Conservation (phyloP, 2,888 invertebrate genomes). For the Brassicogethes aeneus region DNA sequence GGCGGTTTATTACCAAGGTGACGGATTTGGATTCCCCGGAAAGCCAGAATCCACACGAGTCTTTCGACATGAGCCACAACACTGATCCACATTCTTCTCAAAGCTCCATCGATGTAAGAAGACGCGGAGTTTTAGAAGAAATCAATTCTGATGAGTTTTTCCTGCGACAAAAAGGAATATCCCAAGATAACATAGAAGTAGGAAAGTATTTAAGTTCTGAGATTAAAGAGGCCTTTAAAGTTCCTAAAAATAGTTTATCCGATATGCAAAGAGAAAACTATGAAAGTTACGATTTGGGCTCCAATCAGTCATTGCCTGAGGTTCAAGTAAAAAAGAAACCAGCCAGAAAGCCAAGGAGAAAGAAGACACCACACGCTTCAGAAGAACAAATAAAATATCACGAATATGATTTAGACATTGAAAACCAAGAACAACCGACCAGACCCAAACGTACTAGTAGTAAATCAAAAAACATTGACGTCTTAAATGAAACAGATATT, state of each 20-base stretch:
- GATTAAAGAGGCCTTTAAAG: slow-evolving; percentile 69
- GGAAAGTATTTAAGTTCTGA: slow-evolving; percentile 70
- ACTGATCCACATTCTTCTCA: slow-evolving; percentile 47
- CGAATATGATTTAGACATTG: slow-evolving; percentile 30
- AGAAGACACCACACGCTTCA: slow-evolving; percentile 39
- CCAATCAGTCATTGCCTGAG: slow-evolving; percentile 37
- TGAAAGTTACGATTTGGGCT: slow-evolving; percentile 22
- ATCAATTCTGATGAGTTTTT: slow-evolving; percentile 84
- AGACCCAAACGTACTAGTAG: slow-evolving; percentile 50
- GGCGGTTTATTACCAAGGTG: slow-evolving; percentile 32
- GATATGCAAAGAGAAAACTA: slow-evolving; percentile 41
- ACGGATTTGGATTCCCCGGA: slow-evolving; percentile 29
- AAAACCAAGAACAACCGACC: slow-evolving; percentile 38
- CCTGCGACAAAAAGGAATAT: slow-evolving; percentile 71
- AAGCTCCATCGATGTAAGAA: slow-evolving; percentile 47
- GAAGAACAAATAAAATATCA: slow-evolving; percentile 25
- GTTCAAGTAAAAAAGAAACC: slow-evolving; percentile 45
- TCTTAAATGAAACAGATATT: slow-evolving; percentile 29
- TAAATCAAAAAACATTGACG: slow-evolving; percentile 19
- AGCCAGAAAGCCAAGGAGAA: slow-evolving; percentile 37
- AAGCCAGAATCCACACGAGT: slow-evolving; percentile 31
- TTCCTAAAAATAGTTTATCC: slow-evolving; percentile 54
- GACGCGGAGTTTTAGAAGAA: slow-evolving; percentile 69
- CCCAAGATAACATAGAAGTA: slow-evolving; percentile 72
- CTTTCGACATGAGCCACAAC: slow-evolving; percentile 25